phyloP scores from a whole-genome alignment of 2,888 invertebrate species.

The Graphium colonna region DNA sequence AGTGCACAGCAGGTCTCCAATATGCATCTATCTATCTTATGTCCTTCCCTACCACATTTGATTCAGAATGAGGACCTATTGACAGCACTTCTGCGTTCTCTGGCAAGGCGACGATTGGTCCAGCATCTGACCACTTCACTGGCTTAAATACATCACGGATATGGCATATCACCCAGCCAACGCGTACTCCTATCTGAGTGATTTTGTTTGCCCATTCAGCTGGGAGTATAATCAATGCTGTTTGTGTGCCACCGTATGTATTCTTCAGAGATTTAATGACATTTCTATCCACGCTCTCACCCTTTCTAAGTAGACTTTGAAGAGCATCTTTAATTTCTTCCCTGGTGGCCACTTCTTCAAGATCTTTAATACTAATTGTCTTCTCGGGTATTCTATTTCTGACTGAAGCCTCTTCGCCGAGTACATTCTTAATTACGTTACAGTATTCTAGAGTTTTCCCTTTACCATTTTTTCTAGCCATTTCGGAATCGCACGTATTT shows the following conservation, averaged over 20 bases:
- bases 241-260: not conserved
- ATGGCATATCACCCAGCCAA: too few relatives aligned
- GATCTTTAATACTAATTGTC: not conserved
- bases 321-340: too few relatives aligned
- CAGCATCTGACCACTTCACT: not conserved
- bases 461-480: not conserved
- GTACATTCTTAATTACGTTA: too few relatives aligned
- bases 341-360: not conserved
- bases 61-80: not conserved
- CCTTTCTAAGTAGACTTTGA: not conserved
- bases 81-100: not conserved
- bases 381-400: too few relatives aligned
- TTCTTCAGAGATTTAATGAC: not conserved
- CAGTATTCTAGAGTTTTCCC: not conserved
- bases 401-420: too few relatives aligned
- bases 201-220: not conserved
- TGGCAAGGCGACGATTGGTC: not conserved
- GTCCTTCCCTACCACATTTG: not conserved
- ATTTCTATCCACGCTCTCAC: not conserved
- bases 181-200: not conserved
- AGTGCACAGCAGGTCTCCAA: too few relatives aligned
- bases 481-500: too few relatives aligned
- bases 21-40: too few relatives aligned
- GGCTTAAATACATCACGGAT: too few relatives aligned
- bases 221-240: not conserved